Conservation (phyloP, 2,888 invertebrate genomes). For the Tipula confusa region DNA sequence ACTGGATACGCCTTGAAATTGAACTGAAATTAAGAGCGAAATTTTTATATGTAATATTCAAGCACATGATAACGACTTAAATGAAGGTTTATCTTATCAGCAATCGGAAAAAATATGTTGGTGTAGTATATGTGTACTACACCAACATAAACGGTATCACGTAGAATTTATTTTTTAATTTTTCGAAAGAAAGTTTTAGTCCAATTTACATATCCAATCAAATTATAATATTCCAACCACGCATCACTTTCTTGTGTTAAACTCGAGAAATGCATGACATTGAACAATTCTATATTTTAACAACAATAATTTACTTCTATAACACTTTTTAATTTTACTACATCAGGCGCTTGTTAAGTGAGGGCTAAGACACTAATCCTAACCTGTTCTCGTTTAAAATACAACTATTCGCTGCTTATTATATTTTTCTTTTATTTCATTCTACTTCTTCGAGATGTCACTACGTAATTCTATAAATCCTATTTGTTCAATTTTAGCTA, state of each 20-base stretch:
- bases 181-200: not conserved
- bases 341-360: no score
- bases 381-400: no score
- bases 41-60: not conserved
- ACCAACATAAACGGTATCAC: not conserved
- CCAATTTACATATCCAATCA: not conserved
- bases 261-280: no score
- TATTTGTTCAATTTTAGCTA: no score
- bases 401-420: no score
- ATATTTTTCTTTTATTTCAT: no score
- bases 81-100: not conserved
- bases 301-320: no score
- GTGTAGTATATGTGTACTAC: not conserved
- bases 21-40: not conserved
- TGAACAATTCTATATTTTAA: no score
- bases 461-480: no score
- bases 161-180: not conserved
- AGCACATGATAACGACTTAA: not conserved
- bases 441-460: no score
- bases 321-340: no score
- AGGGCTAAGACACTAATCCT: no score
- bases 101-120: not conserved
- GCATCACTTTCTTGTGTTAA: not conserved
- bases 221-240: not conserved
- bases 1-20: not conserved